phyloP scores from a whole-genome alignment of 2,888 invertebrate species.

The Drosophila atripex region DNA sequence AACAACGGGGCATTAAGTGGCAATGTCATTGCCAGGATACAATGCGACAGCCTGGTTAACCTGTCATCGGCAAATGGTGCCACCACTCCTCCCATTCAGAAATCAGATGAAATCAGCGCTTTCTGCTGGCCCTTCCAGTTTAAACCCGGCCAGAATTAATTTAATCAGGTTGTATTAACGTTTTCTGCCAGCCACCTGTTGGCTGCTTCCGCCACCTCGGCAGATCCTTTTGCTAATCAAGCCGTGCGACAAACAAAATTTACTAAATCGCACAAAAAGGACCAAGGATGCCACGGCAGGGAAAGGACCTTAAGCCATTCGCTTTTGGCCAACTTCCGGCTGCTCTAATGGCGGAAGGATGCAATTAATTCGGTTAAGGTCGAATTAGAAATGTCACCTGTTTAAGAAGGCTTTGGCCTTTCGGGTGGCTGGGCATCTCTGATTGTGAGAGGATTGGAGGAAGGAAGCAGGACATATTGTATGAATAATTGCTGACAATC shows the following conservation, averaged over 20 bases:
- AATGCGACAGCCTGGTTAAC: constrained; percentile 20
- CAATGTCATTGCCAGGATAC: constrained; percentile 46
- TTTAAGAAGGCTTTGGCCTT: constrained; percentile 9
- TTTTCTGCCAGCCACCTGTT: constrained; percentile 59
- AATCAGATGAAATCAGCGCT: background rate
- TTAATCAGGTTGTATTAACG: constrained; percentile 9
- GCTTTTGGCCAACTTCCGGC: constrained; percentile 41
- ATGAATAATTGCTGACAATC: constrained; percentile 44
- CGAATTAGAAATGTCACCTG: constrained; percentile 44
- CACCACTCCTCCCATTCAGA: constrained; percentile 48
- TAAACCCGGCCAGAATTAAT: constrained; percentile 16
- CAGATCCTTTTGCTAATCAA: constrained; percentile 54
- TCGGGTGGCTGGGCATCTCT: background rate
- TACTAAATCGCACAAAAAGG: constrained; percentile 12
- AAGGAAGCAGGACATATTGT: constrained; percentile 30
- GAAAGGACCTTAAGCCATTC: constrained; percentile 10
- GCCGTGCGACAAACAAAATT: constrained; percentile 39
- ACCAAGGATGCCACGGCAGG: constrained; percentile 17
- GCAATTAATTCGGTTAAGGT: constrained; percentile 53
- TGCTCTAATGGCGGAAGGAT: constrained; percentile 50
- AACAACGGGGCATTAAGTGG: constrained; percentile 60
- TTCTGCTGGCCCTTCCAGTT: constrained; percentile 30
- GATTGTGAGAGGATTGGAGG: constrained; percentile 4
- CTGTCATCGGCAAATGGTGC: constrained; percentile 55
- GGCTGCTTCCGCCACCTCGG: constrained; percentile 21